phyloP scores from a whole-genome alignment of 2,113 vertebrate genomes.

The Hippocampus barbouri region DNA sequence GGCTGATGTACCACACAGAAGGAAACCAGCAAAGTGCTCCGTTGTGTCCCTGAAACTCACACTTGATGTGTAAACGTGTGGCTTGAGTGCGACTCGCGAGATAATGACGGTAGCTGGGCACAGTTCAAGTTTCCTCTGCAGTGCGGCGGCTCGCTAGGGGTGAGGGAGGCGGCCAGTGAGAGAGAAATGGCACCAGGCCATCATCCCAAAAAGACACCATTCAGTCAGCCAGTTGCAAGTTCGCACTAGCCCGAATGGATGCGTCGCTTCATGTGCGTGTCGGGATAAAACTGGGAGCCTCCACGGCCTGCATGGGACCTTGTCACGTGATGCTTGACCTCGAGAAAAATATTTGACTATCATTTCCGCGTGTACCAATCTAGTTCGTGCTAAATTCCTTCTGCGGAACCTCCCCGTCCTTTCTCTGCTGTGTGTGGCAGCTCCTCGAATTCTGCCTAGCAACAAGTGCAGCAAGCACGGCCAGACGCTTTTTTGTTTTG shows the following conservation, averaged over 20 bases:
- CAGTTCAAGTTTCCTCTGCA: constrained; percentile 60
- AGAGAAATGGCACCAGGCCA: not conserved
- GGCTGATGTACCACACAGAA: not conserved
- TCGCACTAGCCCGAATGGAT: not conserved
- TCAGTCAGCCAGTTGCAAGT: not conserved
- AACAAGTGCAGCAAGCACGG: not conserved
- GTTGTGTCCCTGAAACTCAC: not conserved
- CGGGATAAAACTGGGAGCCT: not conserved
- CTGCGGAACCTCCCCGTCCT: not conserved
- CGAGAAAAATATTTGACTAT: not conserved
- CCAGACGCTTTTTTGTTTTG: not conserved
- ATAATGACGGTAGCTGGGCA: constrained; percentile 39
- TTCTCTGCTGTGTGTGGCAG: not conserved
- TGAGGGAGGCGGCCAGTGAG: not conserved
- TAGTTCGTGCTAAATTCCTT: not conserved
- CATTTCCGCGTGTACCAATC: not conserved
- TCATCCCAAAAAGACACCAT: constrained; percentile 9
- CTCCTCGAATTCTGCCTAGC: not conserved
- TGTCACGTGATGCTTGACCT: not conserved
- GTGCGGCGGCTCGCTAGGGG: constrained; percentile 37
- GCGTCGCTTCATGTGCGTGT: too few relatives aligned
- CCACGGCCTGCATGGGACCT: not conserved
- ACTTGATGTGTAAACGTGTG: not conserved
- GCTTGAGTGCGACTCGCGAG: constrained; percentile 11
- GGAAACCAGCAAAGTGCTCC: not conserved